These are phyloP conservation scores for Aricia artaxerxes DNA, from an alignment of 2,888 invertebrate genomes.

Conservation along the genomic window DNA sequence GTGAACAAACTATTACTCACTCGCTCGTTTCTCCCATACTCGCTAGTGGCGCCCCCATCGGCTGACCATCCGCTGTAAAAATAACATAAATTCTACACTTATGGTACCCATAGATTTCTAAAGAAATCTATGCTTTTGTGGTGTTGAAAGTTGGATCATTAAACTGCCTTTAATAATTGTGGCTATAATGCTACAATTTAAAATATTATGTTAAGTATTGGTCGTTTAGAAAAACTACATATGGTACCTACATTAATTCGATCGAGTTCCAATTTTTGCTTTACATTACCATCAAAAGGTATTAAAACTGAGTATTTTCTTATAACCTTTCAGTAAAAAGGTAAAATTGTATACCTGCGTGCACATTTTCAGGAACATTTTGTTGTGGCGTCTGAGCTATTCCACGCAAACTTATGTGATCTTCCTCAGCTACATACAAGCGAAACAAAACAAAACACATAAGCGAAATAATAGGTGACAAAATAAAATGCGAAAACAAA, in stretches of 20 bases:
- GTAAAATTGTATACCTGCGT: constrained; percentile 57
- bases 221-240: too few species aligned
- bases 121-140: too few species aligned
- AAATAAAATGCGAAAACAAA: constrained; percentile 1
- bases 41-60: constrained; percentile 80
- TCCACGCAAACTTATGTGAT: constrained; percentile 80
- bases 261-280: too few species aligned
- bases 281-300: too few species aligned
- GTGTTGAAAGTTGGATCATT: too few species aligned
- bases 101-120: too few species aligned
- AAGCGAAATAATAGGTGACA: constrained; percentile 36
- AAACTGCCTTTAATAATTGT: too few species aligned
- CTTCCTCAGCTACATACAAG: constrained; percentile 85
- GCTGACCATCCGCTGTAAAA: constrained; percentile 72
- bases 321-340: constrained; percentile 43
- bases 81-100: neutral
- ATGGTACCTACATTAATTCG: too few species aligned
- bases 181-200: too few species aligned
- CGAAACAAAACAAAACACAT: constrained; percentile 45
- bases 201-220: too few species aligned
- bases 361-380: constrained; percentile 51
- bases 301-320: neutral
- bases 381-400: constrained; percentile 55
- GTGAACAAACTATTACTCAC: constrained; percentile 65
- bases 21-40: constrained; percentile 84